phyloP scores from a whole-genome alignment of 2,797 vertebrate genomes.

The Enoplosus armatus region DNA sequence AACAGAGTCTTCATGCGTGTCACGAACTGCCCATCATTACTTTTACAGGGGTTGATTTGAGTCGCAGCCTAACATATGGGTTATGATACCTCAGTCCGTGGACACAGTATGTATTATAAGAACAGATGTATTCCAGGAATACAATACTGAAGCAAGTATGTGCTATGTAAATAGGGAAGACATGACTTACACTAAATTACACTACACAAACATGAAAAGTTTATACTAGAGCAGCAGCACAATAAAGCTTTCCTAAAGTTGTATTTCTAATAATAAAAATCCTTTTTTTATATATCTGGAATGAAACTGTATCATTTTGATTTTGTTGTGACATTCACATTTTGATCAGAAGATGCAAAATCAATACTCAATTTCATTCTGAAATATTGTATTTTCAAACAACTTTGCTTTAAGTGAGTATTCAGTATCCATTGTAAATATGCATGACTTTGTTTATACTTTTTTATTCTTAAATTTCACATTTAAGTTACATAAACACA shows the following conservation, averaged over 20 bases:
- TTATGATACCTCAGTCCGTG: constrained; percentile 47
- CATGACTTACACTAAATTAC: background rate
- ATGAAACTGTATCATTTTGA: background rate
- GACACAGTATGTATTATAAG: constrained; percentile 40
- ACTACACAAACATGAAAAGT: too few species aligned
- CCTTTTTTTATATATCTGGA: background rate
- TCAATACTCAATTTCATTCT: background rate
- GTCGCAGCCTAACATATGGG: constrained; percentile 69
- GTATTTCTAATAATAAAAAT: background rate
- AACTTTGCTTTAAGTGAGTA: background rate
- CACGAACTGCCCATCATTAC: constrained; percentile 75
- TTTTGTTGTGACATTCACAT: constrained; percentile 16
- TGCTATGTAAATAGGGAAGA: constrained; percentile 2
- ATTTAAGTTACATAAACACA: background rate
- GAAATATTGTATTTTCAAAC: background rate
- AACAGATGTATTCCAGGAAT: constrained; percentile 49
- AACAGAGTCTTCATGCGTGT: constrained; percentile 70
- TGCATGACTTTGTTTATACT: background rate
- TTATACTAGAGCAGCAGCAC: background rate
- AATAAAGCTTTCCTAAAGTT: background rate
- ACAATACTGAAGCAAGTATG: constrained; percentile 14
- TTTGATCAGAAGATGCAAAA: too few species aligned
- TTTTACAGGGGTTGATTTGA: constrained; percentile 76
- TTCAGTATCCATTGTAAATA: background rate
- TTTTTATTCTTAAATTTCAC: background rate